Percentiles rank a stretch among this genome's conserved stretches.
phyloP scores from a whole-genome alignment of 1,140 invertebrate genomes.

The Asobara japonica region DNA sequence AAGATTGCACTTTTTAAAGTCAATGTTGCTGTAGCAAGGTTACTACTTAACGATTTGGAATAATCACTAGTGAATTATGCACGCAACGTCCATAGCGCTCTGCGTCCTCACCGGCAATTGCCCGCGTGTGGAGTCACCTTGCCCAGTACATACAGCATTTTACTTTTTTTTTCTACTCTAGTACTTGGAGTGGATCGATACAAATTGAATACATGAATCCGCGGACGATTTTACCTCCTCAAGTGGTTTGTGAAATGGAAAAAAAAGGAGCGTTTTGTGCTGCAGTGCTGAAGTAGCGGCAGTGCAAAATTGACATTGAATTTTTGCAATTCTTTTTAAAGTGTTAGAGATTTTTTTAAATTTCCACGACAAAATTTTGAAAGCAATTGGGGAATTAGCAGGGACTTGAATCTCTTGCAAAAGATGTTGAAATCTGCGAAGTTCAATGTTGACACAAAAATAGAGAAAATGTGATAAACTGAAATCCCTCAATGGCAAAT shows the following conservation, averaged over 20 bases:
- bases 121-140: background rate
- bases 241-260: background rate
- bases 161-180: background rate
- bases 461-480: too few relatives aligned
- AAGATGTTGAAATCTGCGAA: too few relatives aligned
- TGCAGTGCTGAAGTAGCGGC: too few relatives aligned
- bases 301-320: too few relatives aligned
- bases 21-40: constrained; percentile 7
- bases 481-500: too few relatives aligned
- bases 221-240: background rate
- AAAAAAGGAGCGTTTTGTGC: too few relatives aligned
- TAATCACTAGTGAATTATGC: constrained; percentile 26
- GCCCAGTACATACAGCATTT: background rate
- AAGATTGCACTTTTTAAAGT: background rate
- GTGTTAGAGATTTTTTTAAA: too few relatives aligned
- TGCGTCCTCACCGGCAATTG: background rate
- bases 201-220: background rate
- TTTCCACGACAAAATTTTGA: too few relatives aligned
- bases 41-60: constrained; percentile 13
- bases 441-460: too few relatives aligned
- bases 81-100: constrained; percentile 17
- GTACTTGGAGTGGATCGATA: background rate
- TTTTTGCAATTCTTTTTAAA: too few relatives aligned
- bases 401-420: too few relatives aligned
- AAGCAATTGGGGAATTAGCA: too few relatives aligned